Conservation (phyloP, 2,113 vertebrate species). For the Thryonomys swinderianus region DNA sequence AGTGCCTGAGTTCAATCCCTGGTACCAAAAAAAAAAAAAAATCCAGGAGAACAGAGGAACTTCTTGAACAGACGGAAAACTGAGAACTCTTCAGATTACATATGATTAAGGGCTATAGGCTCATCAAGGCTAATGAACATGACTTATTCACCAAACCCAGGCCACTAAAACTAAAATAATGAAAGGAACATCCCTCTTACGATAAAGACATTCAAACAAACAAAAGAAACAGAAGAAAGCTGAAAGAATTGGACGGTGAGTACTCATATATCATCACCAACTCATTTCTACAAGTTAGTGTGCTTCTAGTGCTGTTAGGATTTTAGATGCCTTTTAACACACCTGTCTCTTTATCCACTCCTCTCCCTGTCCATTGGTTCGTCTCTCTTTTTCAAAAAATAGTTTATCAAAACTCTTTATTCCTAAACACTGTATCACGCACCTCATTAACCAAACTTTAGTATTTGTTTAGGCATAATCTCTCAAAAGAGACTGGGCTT, state of each 20-base stretch:
- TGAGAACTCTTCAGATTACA: neutral
- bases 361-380: neutral
- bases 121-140: neutral
- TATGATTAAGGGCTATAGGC: neutral
- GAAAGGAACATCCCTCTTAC: neutral
- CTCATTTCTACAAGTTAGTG: neutral
- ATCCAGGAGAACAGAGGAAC: neutral
- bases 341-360: neutral
- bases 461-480: neutral
- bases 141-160: neutral
- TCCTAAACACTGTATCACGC: neutral
- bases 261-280: neutral
- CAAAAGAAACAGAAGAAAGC: neutral
- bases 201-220: conserved; percentile 32
- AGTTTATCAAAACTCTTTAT: neutral
- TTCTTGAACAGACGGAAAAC: neutral
- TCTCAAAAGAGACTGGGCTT: conserved; percentile 6
- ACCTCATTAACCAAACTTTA: neutral
- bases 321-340: neutral
- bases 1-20: too few relatives aligned
- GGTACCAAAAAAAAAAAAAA: too few relatives aligned
- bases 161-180: conserved; percentile 25
- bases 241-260: neutral
- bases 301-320: neutral
- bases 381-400: neutral